These are phyloP conservation scores for Cloeon dipterum DNA, from an alignment of 2,888 invertebrate species.

Conservation along the genomic window DNA sequence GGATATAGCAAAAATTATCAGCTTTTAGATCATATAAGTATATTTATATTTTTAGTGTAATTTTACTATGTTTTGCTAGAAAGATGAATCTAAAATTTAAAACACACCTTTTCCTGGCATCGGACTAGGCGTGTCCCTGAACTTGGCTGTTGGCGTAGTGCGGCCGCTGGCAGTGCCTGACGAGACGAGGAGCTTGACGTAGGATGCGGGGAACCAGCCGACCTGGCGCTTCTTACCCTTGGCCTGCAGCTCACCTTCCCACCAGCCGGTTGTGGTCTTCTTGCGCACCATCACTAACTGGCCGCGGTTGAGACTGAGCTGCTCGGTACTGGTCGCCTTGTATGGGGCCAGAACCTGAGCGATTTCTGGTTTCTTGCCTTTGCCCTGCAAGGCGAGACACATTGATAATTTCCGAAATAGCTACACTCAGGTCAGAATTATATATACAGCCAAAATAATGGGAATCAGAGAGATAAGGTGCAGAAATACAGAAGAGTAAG, in stretches of 20 bases:
- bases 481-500: neutral
- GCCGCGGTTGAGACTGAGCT: constrained; percentile 70
- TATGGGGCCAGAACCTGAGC: constrained; percentile 88
- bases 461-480: neutral
- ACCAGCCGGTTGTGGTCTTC: constrained; percentile 95
- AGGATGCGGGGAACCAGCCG: constrained; percentile 98
- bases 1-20: too few species aligned
- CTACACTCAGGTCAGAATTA: too few species aligned
- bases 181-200: constrained; percentile 45
- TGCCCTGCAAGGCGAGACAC: constrained; percentile 27
- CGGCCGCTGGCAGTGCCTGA: neutral
- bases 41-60: too few species aligned
- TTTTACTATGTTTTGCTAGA: too few species aligned
- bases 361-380: constrained; percentile 59
- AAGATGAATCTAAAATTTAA: too few species aligned
- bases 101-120: neutral
- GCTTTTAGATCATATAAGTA: too few species aligned
- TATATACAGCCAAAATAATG: neutral
- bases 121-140: neutral
- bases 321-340: constrained; percentile 73
- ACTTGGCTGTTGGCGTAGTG: neutral
- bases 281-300: constrained; percentile 90
- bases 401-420: too few species aligned
- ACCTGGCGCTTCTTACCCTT: constrained; percentile 70
- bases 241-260: constrained; percentile 89